phyloP scores from a whole-genome alignment of 2,113 vertebrate genomes.

The Vidua macroura region DNA sequence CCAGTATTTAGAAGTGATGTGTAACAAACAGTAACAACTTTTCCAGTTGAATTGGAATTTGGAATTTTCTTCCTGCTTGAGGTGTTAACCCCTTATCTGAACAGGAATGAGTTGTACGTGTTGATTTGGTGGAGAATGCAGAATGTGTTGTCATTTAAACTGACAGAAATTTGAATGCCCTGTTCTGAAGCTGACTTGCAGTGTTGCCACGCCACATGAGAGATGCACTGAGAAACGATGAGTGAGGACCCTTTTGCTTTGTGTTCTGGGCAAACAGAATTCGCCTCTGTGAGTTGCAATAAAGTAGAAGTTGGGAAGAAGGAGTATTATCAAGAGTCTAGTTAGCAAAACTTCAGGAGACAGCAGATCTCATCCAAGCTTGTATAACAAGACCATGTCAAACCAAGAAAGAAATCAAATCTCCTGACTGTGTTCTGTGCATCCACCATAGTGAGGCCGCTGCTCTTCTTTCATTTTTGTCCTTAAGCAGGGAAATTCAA shows the following conservation, averaged over 20 bases:
- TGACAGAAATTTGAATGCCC: neutral
- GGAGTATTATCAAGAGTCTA: neutral
- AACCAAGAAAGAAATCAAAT: neutral
- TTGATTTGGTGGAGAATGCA: neutral
- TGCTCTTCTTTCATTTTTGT: neutral
- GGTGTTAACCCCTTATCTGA: neutral
- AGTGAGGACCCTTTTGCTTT: neutral
- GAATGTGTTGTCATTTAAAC: neutral
- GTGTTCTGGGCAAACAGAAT: neutral
- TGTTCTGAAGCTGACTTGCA: neutral
- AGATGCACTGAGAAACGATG: rapidly evolving
- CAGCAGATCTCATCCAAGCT: neutral
- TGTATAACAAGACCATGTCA: neutral
- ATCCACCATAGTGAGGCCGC: neutral
- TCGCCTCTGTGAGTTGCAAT: neutral
- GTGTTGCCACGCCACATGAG: rapidly evolving
- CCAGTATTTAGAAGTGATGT: neutral
- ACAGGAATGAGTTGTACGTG: neutral
- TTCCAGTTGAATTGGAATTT: neutral
- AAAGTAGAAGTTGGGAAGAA: neutral
- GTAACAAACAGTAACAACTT: neutral
- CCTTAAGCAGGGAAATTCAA: neutral
- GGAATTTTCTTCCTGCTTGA: neutral
- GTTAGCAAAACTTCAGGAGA: neutral
- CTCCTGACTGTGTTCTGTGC: neutral